A percentile compares a stretch with the other conserved stretches of the same genome.
These are phyloP conservation scores for Geophilus truncorum DNA, from an alignment of 2,888 invertebrate species.

Conservation along the genomic window DNA sequence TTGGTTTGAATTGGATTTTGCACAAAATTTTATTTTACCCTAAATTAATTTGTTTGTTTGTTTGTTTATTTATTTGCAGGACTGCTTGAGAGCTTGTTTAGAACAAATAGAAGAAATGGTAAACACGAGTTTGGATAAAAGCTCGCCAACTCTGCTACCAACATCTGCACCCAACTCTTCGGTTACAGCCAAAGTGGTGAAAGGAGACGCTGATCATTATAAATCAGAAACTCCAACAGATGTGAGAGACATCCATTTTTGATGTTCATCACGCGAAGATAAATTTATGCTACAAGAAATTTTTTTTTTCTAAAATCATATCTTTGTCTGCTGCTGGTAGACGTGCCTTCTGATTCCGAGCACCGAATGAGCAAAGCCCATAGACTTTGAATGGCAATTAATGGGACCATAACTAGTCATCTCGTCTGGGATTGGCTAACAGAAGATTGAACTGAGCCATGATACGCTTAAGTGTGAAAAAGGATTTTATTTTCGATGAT, in stretches of 20 bases:
- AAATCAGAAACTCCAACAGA: constrained; percentile 61
- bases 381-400: constrained; percentile 6
- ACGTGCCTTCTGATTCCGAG: neutral
- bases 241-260: constrained; percentile 60
- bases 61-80: constrained; percentile 56
- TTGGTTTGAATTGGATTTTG: too few species aligned
- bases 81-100: constrained; percentile 71
- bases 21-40: too few species aligned
- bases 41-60: neutral
- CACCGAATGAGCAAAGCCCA: too few species aligned
- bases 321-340: neutral
- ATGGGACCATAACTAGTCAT: constrained; percentile 7
- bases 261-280: constrained; percentile 41
- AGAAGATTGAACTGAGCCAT: constrained; percentile 13
- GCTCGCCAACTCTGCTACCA: constrained; percentile 37
- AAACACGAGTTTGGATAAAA: constrained; percentile 50
- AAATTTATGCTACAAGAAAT: constrained; percentile 1
- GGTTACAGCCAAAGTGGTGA: constrained; percentile 45
- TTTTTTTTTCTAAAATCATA: neutral
- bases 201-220: constrained; percentile 40
- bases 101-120: constrained; percentile 48
- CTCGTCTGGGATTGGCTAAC: constrained; percentile 17
- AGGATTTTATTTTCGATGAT: neutral
- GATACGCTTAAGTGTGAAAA: neutral
- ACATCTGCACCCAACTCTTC: constrained; percentile 45